Evolutionary conservation across 2,888 invertebrate species (phyloP), one percentile per base, ranked within the genome.

Genomic region (Orthosia incerta): DNA sequence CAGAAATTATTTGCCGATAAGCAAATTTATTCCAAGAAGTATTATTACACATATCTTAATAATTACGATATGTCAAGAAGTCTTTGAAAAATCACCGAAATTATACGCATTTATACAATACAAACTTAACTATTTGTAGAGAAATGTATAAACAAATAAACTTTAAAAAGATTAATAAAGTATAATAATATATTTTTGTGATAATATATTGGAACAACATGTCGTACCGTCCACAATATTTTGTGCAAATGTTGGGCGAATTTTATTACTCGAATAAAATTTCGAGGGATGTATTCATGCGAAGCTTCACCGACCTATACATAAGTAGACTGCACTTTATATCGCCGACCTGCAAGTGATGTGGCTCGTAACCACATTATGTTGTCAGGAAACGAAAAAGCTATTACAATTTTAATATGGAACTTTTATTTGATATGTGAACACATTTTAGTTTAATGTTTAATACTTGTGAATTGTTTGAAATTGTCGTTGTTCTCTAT

Each of bases 61-160:
- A 90, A 89, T 93, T 91, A 95, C 94, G 95, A 96, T 95, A 95
- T 95, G 95, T 95, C 91, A 93, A 95, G 94, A 95, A 95, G 94
- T 95, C 94, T 95, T 95, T 91, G 90, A 92, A 94, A 92, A 93
- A 93, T 93, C 89, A 93, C 92, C 84, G 87, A 93, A 92, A 91
- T 87, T 84, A 90, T 67, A 83, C 31, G 23, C 62, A 16, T 89
- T 79, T 69, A 51, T 64, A 82, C 78, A 84, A 86, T 64, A 82
- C 77, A 84, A 86, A 82, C 46, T 56, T 46, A 76, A 70, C 31
- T 59, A 64, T 61, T 62, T 56, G 12, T 75, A 61, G 61, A 59
- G 16, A 53, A 60, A 31, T 64, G 0, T 76, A 13, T 48, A 31
- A 67, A 56, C 15, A 71, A 76, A 62, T 7, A 67, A 16, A 63